These are phyloP conservation scores for Illadopsis cleaveri DNA, from an alignment of 2,113 vertebrate genomes.

Conservation along the genomic window DNA sequence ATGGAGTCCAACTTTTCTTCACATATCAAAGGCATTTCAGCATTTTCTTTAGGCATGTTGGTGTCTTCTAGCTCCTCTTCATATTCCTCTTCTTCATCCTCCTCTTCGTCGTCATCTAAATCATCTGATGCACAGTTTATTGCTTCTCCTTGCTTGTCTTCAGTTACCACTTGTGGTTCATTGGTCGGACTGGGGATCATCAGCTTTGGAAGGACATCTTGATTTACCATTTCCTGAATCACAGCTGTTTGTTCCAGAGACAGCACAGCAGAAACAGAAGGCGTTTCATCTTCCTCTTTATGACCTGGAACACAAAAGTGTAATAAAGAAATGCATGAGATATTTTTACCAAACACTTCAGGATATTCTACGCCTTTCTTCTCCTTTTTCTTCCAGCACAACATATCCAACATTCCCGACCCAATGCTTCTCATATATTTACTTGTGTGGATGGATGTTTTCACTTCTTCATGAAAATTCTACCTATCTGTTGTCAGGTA, in stretches of 20 bases:
- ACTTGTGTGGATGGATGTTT: background rate
- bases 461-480: background rate
- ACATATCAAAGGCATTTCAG: slow-evolving; percentile 60
- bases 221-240: slow-evolving; percentile 68
- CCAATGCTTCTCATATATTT: background rate
- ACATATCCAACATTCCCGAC: accelerated
- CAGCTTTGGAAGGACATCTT: slow-evolving; percentile 64
- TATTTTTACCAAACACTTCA: background rate
- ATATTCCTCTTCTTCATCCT: slow-evolving; percentile 67
- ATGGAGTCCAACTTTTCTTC: slow-evolving; percentile 75
- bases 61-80: slow-evolving; percentile 71
- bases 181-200: slow-evolving; percentile 31
- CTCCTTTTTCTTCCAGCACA: background rate
- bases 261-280: slow-evolving; percentile 64
- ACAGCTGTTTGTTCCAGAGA: slow-evolving; percentile 75
- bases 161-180: slow-evolving; percentile 67
- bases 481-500: background rate
- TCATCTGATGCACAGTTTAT: slow-evolving; percentile 49
- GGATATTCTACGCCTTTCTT: background rate
- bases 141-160: slow-evolving; percentile 59
- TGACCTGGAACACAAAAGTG: slow-evolving; percentile 68
- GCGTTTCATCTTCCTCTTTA: slow-evolving; percentile 73
- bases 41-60: slow-evolving; percentile 41
- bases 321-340: background rate
- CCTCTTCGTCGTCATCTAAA: slow-evolving; percentile 70